Base-by-base conservation (phyloP, 1,140 invertebrate species). In the Drosophila bipectinata region DNA sequence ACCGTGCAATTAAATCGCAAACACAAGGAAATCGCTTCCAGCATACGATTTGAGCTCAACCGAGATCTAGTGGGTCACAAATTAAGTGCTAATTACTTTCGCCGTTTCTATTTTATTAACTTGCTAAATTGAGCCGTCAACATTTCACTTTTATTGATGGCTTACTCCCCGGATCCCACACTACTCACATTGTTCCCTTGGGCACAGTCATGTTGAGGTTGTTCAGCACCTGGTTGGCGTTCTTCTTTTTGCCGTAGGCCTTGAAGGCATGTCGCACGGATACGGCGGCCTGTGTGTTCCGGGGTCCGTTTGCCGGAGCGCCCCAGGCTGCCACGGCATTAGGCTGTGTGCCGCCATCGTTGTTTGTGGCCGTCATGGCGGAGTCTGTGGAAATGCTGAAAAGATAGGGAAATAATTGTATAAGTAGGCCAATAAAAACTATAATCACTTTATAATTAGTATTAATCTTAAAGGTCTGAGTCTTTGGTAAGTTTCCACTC, bases 141-240 rank as follows among this genome's bases (percentile, higher is more conserved):
- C 77, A 88, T 81, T 87, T 87, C 77, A 82, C 79, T 88, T 88
- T 78, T 72, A 55, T 81, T 51, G 55, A 47, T 49, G 59, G 7
- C 1, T 30, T n/a, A 15, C n/a, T 15, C 18, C 26, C 32, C 45
- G 12, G 48, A 56, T 37, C 32, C 21, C 9, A 41, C 14, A 59
- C 21, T 61, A 95, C 96, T 97, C 93, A 97, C 96, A 98, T 98
- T 48, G 96, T 96, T 67, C 97, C 97, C 92, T 97, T 97, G 48
- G 96, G 95, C 44, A 98, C 97, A 39, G 96, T 97, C 96, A 98
- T 97, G 92, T 96, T 96, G 18, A 98, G 94, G 77, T 97, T 96
- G 76, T 95, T 95, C 48, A 98, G 93, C 26, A 98, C 97, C 47
- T 96, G 95, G 82, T 96, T 95, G 14, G 96, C 95, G 61, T 95